Percentiles rank a stretch among this genome's conserved stretches.
These are phyloP conservation scores for Scophthalmus maximus DNA, from an alignment of 2,113 vertebrate genomes.

Conservation along the genomic window DNA sequence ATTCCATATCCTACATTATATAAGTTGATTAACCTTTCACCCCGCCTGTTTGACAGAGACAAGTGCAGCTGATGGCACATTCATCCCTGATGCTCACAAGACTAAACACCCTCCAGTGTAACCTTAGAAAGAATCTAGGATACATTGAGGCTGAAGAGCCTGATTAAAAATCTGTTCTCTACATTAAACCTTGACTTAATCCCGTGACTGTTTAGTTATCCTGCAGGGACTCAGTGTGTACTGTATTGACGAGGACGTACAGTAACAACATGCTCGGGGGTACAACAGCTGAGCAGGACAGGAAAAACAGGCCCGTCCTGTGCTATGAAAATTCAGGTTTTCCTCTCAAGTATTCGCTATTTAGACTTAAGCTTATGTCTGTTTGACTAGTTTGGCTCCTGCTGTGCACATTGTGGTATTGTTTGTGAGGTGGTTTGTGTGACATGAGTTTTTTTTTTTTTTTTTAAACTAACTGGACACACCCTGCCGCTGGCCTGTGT, in stretches of 20 bases:
- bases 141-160: too few species aligned
- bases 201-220: not conserved
- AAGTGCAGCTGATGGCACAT: not conserved
- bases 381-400: conserved; percentile 1
- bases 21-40: not conserved
- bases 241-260: not conserved
- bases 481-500: conserved; percentile 25
- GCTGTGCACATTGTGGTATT: not conserved
- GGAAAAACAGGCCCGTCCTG: conserved; percentile 3
- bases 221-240: not conserved
- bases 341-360: not conserved
- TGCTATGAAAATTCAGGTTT: not conserved
- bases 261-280: not conserved
- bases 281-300: not conserved
- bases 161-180: not conserved
- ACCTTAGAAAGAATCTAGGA: not conserved
- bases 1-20: too few species aligned
- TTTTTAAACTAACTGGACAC: conserved; percentile 19
- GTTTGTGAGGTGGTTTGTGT: conserved; percentile 11
- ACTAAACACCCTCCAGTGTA: not conserved
- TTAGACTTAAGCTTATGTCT: not conserved
- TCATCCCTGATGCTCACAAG: not conserved
- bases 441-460: not conserved
- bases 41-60: not conserved
- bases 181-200: not conserved